These are phyloP conservation scores for Tyrannus savana DNA, from an alignment of 2,113 vertebrate species.

Conservation along the genomic window DNA sequence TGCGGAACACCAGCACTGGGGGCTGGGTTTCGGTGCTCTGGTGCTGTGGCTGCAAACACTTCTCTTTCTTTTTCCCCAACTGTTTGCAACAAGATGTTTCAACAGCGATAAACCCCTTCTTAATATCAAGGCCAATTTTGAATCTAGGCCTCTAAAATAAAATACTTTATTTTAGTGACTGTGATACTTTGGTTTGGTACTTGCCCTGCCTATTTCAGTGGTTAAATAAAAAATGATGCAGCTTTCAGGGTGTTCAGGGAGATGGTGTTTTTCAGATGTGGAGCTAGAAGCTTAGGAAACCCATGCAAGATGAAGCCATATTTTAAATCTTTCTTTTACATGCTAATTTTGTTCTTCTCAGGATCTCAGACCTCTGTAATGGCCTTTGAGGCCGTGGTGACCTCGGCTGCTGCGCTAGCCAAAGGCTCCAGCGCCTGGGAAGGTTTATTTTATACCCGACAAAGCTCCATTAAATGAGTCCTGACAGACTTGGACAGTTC, in stretches of 20 bases:
- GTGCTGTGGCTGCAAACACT: background rate
- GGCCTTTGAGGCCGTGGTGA: background rate
- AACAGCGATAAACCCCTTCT: background rate
- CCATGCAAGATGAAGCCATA: background rate
- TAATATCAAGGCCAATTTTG: background rate
- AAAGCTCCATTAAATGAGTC: background rate
- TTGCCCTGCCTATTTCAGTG: background rate
- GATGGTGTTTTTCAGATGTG: background rate
- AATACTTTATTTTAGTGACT: background rate
- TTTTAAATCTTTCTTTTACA: background rate
- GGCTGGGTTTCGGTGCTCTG: background rate
- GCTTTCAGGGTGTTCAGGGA: background rate
- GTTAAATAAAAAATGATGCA: background rate
- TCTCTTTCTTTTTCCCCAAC: background rate
- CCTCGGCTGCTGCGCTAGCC: background rate
- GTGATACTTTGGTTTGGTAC: background rate
- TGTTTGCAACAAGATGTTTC: background rate
- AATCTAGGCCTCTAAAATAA: background rate
- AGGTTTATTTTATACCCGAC: background rate
- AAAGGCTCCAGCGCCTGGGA: background rate
- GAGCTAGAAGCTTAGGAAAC: background rate
- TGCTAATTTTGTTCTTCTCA: background rate
- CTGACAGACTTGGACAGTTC: background rate
- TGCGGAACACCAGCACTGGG: too few relatives aligned
- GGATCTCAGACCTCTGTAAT: background rate